A percentile compares a stretch with the other conserved stretches of the same genome.
Evolutionary conservation across 2,888 invertebrate genomes (phyloP).

Genomic region (Papilio elwesi): DNA sequence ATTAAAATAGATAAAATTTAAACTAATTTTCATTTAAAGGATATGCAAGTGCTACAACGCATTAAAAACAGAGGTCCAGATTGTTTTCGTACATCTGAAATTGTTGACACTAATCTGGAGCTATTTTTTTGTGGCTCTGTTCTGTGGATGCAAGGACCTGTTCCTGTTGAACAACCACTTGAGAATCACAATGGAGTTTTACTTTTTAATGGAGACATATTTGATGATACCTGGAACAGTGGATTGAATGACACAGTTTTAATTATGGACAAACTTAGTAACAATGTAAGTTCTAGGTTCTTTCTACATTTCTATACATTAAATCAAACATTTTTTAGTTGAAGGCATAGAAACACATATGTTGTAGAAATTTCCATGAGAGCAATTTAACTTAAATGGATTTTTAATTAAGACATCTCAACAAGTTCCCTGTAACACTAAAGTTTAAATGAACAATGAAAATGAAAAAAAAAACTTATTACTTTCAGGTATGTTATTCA

Average conservation of each 20-base stretch:
- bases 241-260: constrained; percentile 81
- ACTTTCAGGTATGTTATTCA: constrained; percentile 50
- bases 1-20: background rate
- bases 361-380: too few relatives aligned
- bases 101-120: constrained; percentile 51
- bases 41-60: constrained; percentile 63
- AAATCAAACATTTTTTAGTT: too few relatives aligned
- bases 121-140: constrained; percentile 84
- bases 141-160: constrained; percentile 92
- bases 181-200: constrained; percentile 86
- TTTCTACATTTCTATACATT: too few relatives aligned
- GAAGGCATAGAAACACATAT: too few relatives aligned
- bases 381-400: too few relatives aligned
- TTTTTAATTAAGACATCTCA: background rate
- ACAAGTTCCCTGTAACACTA: background rate
- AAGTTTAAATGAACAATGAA: background rate
- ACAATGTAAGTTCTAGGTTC: constrained; percentile 44
- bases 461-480: too few relatives aligned
- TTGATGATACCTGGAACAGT: constrained; percentile 74
- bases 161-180: constrained; percentile 87
- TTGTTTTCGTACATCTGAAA: constrained; percentile 52
- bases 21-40: constrained; percentile 55
- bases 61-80: constrained; percentile 86
- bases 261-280: constrained; percentile 69
- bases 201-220: constrained; percentile 96